These are phyloP conservation scores for Vandiemenella viatica DNA, from an alignment of 2,888 invertebrate species.

Conservation along the genomic window DNA sequence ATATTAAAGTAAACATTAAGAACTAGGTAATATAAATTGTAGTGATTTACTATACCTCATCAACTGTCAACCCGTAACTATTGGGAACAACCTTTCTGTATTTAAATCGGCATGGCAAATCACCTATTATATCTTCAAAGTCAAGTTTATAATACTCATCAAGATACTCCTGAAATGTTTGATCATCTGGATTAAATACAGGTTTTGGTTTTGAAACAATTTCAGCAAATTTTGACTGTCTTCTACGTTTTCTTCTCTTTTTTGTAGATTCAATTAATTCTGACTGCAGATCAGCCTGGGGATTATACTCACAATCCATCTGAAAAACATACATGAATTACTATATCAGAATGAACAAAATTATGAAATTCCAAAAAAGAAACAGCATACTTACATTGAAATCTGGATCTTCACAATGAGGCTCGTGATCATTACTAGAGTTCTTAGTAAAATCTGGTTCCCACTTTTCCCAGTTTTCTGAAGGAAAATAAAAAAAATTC, in stretches of 20 bases:
- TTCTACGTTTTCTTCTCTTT: slow-evolving; percentile 23
- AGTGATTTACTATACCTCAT: slow-evolving; percentile 84
- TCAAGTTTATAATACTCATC: slow-evolving; percentile 91
- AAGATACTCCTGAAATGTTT: slow-evolving; percentile 72
- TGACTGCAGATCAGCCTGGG: slow-evolving; percentile 35
- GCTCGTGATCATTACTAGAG: slow-evolving; percentile 23
- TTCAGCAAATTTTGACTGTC: slow-evolving; percentile 61
- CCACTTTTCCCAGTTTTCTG: slow-evolving; percentile 56
- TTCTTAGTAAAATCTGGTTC: slow-evolving; percentile 21
- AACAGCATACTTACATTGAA: slow-evolving; percentile 49
- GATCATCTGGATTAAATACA: slow-evolving; percentile 59
- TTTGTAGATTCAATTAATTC: slow-evolving; percentile 36
- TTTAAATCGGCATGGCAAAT: slow-evolving; percentile 81
- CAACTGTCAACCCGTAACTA: slow-evolving; percentile 75
- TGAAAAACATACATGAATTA: slow-evolving; percentile 24
- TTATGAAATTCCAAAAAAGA: not conserved
- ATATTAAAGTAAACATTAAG: too few species aligned
- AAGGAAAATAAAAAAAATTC: slow-evolving; percentile 18
- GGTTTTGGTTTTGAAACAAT: slow-evolving; percentile 64
- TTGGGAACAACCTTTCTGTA: slow-evolving; percentile 82
- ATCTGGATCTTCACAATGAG: slow-evolving; percentile 64
- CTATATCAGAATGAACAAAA: not conserved
- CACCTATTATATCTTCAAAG: slow-evolving; percentile 89
- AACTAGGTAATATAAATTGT: too few species aligned
- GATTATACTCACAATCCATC: slow-evolving; percentile 84